These are phyloP conservation scores for Ptychodera flava DNA, from an alignment of 35 echinoderm and acorn worm genomes.

Conservation along the genomic window DNA sequence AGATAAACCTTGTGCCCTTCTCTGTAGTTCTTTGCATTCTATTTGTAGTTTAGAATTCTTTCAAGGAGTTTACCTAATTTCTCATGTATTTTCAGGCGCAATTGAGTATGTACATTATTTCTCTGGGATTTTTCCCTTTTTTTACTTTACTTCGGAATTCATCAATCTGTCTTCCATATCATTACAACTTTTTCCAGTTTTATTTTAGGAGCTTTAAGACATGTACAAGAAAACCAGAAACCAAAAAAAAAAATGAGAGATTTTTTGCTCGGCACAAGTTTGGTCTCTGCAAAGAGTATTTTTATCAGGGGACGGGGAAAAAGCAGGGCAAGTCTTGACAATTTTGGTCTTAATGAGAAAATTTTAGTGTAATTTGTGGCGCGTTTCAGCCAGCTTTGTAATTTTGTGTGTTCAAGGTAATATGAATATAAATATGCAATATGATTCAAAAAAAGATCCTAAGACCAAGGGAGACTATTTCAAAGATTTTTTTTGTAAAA, in stretches of 20 bases:
- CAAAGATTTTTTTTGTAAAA: background rate
- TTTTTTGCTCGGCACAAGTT: background rate
- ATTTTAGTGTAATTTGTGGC: background rate
- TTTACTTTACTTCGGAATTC: background rate
- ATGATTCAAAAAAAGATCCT: background rate
- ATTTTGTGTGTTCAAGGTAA: background rate
- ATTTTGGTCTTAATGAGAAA: background rate
- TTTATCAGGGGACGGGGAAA: background rate
- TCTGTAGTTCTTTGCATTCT: background rate
- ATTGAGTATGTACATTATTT: background rate
- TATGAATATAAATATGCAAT: background rate
- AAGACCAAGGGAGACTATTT: background rate
- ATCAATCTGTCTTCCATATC: background rate
- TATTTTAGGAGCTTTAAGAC: no score
- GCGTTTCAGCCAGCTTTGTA: background rate
- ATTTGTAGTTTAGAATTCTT: background rate
- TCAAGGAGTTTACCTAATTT: no score
- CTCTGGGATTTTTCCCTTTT: background rate
- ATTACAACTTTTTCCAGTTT: background rate
- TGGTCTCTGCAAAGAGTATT: background rate
- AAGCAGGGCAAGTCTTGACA: background rate
- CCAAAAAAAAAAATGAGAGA: background rate
- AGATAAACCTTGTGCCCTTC: background rate
- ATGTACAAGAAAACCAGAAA: background rate
- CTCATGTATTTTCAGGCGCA: no score